phyloP scores from a whole-genome alignment of 2,797 vertebrate genomes.

The Takifugu ocellatus region DNA sequence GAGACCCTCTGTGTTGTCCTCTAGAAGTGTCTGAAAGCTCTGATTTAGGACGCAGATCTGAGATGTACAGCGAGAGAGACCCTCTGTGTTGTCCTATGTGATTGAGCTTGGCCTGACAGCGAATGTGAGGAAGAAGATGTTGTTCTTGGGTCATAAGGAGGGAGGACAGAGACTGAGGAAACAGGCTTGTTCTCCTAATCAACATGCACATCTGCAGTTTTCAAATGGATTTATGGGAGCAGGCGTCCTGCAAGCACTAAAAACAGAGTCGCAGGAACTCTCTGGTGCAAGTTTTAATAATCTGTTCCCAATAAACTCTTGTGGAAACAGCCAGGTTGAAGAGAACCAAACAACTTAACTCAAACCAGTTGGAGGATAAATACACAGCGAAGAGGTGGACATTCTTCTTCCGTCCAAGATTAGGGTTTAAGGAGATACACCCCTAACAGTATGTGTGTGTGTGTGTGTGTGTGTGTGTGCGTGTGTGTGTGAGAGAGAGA shows the following conservation, averaged over 20 bases:
- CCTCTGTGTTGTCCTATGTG: background rate
- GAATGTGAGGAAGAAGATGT: background rate
- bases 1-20: background rate
- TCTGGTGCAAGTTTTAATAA: background rate
- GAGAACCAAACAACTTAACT: no score
- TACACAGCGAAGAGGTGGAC: no score
- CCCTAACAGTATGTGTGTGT: no score
- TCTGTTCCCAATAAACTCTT: no score
- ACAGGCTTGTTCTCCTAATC: background rate
- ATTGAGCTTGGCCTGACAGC: background rate
- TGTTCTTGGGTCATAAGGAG: background rate
- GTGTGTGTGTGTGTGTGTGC: no score
- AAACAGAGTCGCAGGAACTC: background rate
- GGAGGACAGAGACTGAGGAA: background rate
- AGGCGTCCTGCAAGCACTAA: background rate
- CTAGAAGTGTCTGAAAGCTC: background rate
- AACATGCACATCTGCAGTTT: background rate
- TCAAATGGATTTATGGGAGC: background rate
- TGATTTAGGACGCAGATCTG: background rate
- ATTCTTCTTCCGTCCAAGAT: no score
- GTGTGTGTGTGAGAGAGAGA: no score
- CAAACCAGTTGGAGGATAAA: no score
- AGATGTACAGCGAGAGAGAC: background rate
- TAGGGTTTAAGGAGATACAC: no score
- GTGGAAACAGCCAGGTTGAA: no score